Evolutionary conservation across 2,888 invertebrate genomes (phyloP), one percentile per base, ranked within the genome.

Genomic region (Melanophora roralis): DNA sequence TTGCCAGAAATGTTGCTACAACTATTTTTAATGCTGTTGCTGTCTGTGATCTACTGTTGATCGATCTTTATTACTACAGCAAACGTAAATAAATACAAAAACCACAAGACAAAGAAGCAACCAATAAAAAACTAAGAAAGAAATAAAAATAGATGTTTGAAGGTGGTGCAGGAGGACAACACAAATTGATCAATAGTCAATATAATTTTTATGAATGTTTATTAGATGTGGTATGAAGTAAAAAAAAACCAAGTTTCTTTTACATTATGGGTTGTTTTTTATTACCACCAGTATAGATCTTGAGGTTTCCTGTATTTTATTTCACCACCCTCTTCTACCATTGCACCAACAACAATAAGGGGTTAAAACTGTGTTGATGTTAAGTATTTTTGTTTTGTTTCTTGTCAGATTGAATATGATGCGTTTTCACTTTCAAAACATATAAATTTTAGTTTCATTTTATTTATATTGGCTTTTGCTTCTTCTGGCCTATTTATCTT

Each of bases 361-460:
- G 27, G 3, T 47, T 55, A n/a, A n/a, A n/a, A 47, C 38, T 49
- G 76, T 43, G 47, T 45, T 53, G 19, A 38, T 45, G 36, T 53
- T 53, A n/a, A n/a, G n/a, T n/a, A 16, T 36, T 65, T 38, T 32
- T 57, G 53, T 53, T 36, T 53, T 69, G 45, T 67, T 36, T 67
- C 68, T 76, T 80, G 80, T 80, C 80, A 64, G 80, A 80, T 76
- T 62, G 38, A 62, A 67, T 80, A 68, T 68, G 76, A 80, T 80
- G 80, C 76, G 80, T 80, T 80, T 80, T 80, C 80, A 80, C 80
- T 80, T 80, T 80, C 80, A 80, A 76, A 68, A 67, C 68, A 80
- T 72, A 80, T 80, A 76, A 76, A 80, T 75, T 62, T 75, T 53
- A 67, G 71, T 67, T 79, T 75, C 47, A 57, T 69, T 47, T 64